Evolutionary conservation across 1,140 invertebrate species (phyloP).

Genomic region (Lysiphlebus fabarum): DNA sequence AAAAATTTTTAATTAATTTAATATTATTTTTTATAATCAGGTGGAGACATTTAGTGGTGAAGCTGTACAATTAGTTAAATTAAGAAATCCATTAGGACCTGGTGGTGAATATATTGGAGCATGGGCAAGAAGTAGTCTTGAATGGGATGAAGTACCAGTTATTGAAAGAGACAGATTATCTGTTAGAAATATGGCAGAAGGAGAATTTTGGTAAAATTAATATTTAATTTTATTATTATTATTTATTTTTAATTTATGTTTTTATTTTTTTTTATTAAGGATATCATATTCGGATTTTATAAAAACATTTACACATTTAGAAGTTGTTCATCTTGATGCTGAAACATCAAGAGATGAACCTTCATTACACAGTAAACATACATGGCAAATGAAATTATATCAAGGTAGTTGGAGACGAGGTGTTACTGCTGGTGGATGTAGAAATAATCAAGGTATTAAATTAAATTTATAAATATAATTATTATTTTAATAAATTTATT

Average conservation of each 20-base stretch:
- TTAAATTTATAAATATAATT: neutral
- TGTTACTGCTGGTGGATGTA: slow-evolving; percentile 85
- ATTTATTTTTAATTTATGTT: neutral
- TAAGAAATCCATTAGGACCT: slow-evolving; percentile 69
- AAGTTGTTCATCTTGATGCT: slow-evolving; percentile 82
- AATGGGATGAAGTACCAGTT: slow-evolving; percentile 73
- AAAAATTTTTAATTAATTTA: neutral
- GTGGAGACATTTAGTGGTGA: slow-evolving; percentile 73
- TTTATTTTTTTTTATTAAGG: slow-evolving; percentile 45
- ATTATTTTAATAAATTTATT: neutral
- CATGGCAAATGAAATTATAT: slow-evolving; percentile 82
- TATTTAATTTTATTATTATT: neutral
- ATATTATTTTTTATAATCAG: slow-evolving; percentile 42
- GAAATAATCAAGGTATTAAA: slow-evolving; percentile 76
- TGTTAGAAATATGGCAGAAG: slow-evolving; percentile 65
- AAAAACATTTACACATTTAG: slow-evolving; percentile 78
- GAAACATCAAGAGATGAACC: slow-evolving; percentile 83
- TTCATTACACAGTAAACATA: slow-evolving; percentile 71
- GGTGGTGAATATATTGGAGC: slow-evolving; percentile 69
- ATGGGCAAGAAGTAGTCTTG: slow-evolving; percentile 66
- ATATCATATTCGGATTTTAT: slow-evolving; percentile 83
- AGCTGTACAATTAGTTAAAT: slow-evolving; percentile 68
- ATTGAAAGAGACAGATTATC: slow-evolving; percentile 71
- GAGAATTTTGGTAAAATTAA: slow-evolving; percentile 74
- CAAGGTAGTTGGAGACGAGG: slow-evolving; percentile 85